These are phyloP conservation scores for Geotrupes spiniger DNA, from an alignment of 2,888 invertebrate genomes.

Conservation along the genomic window DNA sequence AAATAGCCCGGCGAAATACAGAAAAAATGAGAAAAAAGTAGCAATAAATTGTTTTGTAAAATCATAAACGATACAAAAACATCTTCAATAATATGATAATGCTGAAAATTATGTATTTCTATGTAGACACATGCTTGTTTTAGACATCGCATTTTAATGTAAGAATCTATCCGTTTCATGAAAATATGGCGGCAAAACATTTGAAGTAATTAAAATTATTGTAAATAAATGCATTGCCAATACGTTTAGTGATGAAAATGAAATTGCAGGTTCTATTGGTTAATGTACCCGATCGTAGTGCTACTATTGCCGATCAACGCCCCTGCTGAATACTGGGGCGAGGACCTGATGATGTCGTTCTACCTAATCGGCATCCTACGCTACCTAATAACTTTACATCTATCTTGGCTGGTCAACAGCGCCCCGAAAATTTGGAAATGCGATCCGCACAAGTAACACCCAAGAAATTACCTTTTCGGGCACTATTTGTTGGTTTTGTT, in stretches of 20 bases:
- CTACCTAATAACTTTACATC: slow-evolving; percentile 62
- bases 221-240: too few species aligned
- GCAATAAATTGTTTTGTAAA: too few species aligned
- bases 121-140: too few species aligned
- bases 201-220: too few species aligned
- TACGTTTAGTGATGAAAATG: neutral
- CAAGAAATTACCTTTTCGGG: neutral
- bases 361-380: slow-evolving; percentile 70
- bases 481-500: slow-evolving; percentile 8
- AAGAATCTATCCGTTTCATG: too few species aligned
- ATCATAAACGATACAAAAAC: too few species aligned
- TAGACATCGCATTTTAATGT: too few species aligned
- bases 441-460: slow-evolving; percentile 64
- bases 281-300: slow-evolving; percentile 63
- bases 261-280: slow-evolving; percentile 64
- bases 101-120: too few species aligned
- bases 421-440: slow-evolving; percentile 72
- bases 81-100: too few species aligned
- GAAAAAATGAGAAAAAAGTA: too few species aligned
- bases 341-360: slow-evolving; percentile 59
- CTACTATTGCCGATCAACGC: slow-evolving; percentile 71
- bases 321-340: slow-evolving; percentile 77
- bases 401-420: slow-evolving; percentile 72
- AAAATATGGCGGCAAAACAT: too few species aligned
- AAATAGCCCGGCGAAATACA: too few species aligned